Conservation (phyloP, 2,113 vertebrate species). For the Syngnathus floridae region DNA sequence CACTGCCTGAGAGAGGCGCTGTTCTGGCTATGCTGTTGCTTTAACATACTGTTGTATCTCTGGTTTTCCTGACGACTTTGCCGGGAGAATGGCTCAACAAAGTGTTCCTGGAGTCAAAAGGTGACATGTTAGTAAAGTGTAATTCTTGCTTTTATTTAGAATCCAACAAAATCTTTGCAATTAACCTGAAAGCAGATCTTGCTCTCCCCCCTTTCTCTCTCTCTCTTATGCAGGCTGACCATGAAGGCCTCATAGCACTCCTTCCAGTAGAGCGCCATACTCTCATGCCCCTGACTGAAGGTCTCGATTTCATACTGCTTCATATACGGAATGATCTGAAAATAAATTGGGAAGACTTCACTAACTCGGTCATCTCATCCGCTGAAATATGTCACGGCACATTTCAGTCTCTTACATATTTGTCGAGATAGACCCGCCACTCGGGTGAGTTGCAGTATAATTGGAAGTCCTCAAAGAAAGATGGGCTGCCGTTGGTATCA, state of each 20-base stretch:
- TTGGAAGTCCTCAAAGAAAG: slow-evolving; percentile 97
- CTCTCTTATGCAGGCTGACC: slow-evolving; percentile 87
- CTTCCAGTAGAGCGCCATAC: slow-evolving; percentile 91
- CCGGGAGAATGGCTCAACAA: slow-evolving; percentile 90
- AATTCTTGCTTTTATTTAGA: background rate
- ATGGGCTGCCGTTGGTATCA: slow-evolving; percentile 86
- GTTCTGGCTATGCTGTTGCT: slow-evolving; percentile 83
- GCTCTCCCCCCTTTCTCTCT: slow-evolving; percentile 90
- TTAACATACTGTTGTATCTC: slow-evolving; percentile 92
- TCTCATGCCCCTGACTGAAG: slow-evolving; percentile 83
- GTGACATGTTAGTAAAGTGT: background rate
- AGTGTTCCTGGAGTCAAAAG: slow-evolving; percentile 75
- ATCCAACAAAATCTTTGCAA: background rate
- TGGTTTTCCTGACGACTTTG: slow-evolving; percentile 89
- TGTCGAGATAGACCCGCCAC: slow-evolving; percentile 94
- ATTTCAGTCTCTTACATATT: slow-evolving; percentile 77
- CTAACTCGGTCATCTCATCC: background rate
- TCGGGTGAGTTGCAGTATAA: slow-evolving; percentile 86
- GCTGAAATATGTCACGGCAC: background rate
- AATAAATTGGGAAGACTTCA: background rate
- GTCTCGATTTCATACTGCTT: slow-evolving; percentile 92
- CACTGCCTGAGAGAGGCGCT: slow-evolving; percentile 80
- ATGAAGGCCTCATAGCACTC: slow-evolving; percentile 91
- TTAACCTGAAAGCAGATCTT: slow-evolving; percentile 95
- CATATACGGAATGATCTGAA: slow-evolving; percentile 94